A percentile compares a stretch with the other conserved stretches of the same genome.
Conservation (phyloP, 2,888 invertebrate genomes). For the Euzophera pinguis region DNA sequence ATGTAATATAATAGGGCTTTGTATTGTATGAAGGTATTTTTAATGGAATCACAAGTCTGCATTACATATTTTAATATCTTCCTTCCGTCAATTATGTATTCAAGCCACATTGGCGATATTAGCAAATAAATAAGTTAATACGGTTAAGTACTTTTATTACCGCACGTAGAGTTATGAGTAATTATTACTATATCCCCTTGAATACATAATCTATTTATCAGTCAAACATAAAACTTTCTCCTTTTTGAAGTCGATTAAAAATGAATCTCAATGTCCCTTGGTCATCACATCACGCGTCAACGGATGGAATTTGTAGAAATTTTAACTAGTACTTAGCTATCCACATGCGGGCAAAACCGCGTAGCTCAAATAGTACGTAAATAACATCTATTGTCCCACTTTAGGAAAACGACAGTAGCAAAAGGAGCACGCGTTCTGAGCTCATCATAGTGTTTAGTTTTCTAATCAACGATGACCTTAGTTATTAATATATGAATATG, state of each 20-base stretch:
- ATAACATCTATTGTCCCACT: background rate
- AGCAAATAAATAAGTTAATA: background rate
- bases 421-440: background rate
- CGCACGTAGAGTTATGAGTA: background rate
- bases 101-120: background rate
- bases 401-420: background rate
- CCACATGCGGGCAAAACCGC: too few relatives aligned
- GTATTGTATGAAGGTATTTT: too few relatives aligned
- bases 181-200: background rate
- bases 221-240: background rate
- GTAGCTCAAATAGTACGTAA: background rate
- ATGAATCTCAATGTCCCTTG: too few relatives aligned
- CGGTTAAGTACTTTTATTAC: background rate
- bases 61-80: background rate
- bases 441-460: slow-evolving; percentile 2
- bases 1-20: too few relatives aligned
- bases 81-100: background rate
- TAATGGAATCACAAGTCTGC: too few relatives aligned
- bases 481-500: background rate
- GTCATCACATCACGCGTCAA: too few relatives aligned
- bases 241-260: background rate
- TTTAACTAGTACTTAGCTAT: too few relatives aligned
- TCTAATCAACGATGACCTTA: background rate
- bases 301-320: too few relatives aligned
- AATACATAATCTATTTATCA: background rate